Evolutionary conservation across 1,140 invertebrate genomes (phyloP), one percentile per base, ranked within the genome.

Genomic region (Saccostrea echinata): DNA sequence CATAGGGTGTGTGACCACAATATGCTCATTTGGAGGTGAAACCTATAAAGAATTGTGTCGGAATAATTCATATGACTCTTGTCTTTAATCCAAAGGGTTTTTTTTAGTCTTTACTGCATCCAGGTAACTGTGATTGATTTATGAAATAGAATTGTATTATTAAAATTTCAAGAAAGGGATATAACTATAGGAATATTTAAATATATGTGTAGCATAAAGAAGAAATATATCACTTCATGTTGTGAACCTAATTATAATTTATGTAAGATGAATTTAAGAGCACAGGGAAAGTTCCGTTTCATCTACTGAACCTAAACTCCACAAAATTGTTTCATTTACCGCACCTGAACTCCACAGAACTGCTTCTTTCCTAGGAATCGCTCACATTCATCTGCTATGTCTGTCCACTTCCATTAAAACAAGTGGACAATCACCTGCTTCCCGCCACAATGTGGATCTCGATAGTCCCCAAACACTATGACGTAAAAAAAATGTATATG

Each of bases 341-440:
- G 24, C 53, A 94, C 94, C 92, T 93, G 93, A 3, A 94, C 92
- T 18, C 92, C 93, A 87, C 93, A 94, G 81, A 89, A 94, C 18
- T 97, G 97, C 86, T 96, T 96, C 0, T 97, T 97, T 1, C 96
- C 97, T 3, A 98, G 94, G 93, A 97, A 98, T 80, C 96, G 95
- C 95, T 98, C 97, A 92, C 97, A 98, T 94, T 98, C 97, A 30
- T 95, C 95, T 0, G 97, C 97, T 88, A 98, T 97, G 91, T 94
- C 94, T 12, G 91, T 91, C 92, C 93, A 94, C 89, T 94, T 94
- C 93, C 94, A 94, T 84, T 94, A 93, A 88, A 94, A 94, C 61
- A 94, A 91, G 86, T 94, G 93, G 55, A 94, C 93, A 30, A 94
- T 92, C 0, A 93, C 93, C 81, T 93, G 93, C 76, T 92, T 92